These are phyloP conservation scores for Phortica magna DNA, from an alignment of 2,888 invertebrate species.

Conservation along the genomic window DNA sequence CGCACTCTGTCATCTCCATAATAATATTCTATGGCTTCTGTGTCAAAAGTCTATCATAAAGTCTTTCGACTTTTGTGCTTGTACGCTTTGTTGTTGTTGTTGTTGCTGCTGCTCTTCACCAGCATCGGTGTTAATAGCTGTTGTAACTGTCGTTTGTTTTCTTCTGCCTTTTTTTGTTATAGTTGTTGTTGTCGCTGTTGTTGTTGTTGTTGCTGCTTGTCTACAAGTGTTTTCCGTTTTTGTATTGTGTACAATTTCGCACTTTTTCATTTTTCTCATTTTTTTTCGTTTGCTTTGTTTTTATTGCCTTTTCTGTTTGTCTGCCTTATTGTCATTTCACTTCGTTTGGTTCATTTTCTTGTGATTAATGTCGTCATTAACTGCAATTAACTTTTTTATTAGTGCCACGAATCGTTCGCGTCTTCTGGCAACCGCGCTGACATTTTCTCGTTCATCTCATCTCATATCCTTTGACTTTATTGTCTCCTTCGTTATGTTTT, in stretches of 20 bases:
- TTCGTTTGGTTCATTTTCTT: slow-evolving; percentile 71
- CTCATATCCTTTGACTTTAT: neutral
- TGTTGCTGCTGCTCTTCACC: neutral
- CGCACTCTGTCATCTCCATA: neutral
- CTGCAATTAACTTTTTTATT: slow-evolving; percentile 74
- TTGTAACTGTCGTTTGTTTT: slow-evolving; percentile 40
- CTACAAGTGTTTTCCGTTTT: slow-evolving; percentile 43
- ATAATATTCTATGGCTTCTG: slow-evolving; percentile 17
- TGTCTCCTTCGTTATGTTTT: slow-evolving; percentile 23
- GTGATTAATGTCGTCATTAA: slow-evolving; percentile 77
- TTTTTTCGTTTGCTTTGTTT: slow-evolving; percentile 14
- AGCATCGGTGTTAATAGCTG: slow-evolving; percentile 65
- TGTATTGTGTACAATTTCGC: slow-evolving; percentile 32
- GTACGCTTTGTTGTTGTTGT: no score
- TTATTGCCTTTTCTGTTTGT: slow-evolving; percentile 10
- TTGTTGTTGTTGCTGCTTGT: slow-evolving; percentile 28
- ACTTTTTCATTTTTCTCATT: slow-evolving; percentile 62
- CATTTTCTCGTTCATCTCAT: slow-evolving; percentile 1
- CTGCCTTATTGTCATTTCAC: slow-evolving; percentile 63
- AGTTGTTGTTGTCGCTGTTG: slow-evolving; percentile 21
- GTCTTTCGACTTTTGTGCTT: slow-evolving; percentile 25
- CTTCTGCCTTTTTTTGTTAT: slow-evolving; percentile 34
- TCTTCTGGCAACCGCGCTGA: neutral
- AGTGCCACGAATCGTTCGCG: slow-evolving; percentile 24
- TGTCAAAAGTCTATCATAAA: slow-evolving; percentile 51